Conservation (phyloP, 2,113 vertebrate genomes). For the Lonchura striata region DNA sequence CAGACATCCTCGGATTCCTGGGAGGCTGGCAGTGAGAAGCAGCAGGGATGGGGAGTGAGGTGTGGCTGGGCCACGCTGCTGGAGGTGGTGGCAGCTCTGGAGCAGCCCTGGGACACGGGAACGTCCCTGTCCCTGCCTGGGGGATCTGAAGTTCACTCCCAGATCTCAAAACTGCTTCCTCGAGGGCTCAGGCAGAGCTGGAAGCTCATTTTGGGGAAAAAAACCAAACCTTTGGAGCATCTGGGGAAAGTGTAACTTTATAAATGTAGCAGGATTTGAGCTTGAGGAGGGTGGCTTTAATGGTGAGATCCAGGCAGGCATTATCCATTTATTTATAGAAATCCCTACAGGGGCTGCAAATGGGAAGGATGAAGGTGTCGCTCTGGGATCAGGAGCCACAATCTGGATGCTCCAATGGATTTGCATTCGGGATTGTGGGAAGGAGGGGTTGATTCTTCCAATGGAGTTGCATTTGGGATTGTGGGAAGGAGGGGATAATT, state of each 20-base stretch:
- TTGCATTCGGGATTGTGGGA: not conserved
- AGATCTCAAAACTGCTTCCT: not conserved
- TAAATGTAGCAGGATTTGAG: not conserved
- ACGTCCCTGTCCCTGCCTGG: not conserved
- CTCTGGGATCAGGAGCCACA: not conserved
- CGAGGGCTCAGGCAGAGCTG: not conserved
- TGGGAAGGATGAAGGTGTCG: not conserved
- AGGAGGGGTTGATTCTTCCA: not conserved
- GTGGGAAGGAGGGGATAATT: not conserved
- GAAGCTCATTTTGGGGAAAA: not conserved
- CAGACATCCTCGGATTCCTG: not conserved
- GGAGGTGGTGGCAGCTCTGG: not conserved
- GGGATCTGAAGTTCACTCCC: fast-evolving
- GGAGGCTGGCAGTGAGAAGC: not conserved
- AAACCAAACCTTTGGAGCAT: not conserved
- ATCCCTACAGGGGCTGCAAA: not conserved
- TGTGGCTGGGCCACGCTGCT: not conserved
- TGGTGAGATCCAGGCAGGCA: not conserved
- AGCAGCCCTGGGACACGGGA: not conserved
- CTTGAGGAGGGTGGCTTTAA: not conserved
- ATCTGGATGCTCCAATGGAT: not conserved
- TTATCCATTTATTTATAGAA: not conserved
- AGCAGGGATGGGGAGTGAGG: not conserved
- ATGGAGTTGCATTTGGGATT: not conserved
- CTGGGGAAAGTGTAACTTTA: not conserved